A percentile compares a stretch with the other conserved stretches of the same genome.
These are phyloP conservation scores for Coptodon rendalli DNA, from an alignment of 2,113 vertebrate species.

Conservation along the genomic window DNA sequence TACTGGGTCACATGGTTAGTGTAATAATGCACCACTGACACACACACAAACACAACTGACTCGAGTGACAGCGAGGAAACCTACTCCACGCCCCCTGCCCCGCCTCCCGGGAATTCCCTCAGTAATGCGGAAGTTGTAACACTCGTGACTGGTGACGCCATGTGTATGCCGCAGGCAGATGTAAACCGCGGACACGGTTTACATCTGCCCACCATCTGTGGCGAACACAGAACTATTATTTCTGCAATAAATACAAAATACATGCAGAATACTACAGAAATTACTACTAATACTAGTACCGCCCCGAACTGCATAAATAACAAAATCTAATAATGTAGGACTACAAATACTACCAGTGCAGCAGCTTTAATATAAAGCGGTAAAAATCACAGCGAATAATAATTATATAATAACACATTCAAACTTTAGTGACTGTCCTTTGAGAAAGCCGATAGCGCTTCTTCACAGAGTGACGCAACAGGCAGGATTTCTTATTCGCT, in stretches of 20 bases:
- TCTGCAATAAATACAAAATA: background rate
- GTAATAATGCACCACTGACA: background rate
- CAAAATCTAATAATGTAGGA: background rate
- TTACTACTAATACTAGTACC: background rate
- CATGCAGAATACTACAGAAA: background rate
- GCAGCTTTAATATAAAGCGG: background rate
- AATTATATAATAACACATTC: rapidly evolving
- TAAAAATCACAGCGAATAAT: background rate
- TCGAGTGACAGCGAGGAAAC: background rate
- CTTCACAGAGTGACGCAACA: background rate
- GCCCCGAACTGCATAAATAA: rapidly evolving
- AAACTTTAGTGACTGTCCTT: background rate
- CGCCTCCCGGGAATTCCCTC: background rate
- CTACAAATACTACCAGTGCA: rapidly evolving
- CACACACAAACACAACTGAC: rapidly evolving
- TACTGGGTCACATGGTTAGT: background rate
- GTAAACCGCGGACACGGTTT: background rate
- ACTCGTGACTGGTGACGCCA: background rate
- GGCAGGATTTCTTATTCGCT: background rate
- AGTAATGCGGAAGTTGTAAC: rapidly evolving
- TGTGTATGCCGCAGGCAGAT: background rate
- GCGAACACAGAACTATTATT: background rate
- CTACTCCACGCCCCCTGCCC: rapidly evolving
- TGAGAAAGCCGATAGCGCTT: rapidly evolving
- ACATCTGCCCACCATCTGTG: background rate